Evolutionary conservation across 2,888 invertebrate species (phyloP).

Genomic region (Tolmerus cingulatus): DNA sequence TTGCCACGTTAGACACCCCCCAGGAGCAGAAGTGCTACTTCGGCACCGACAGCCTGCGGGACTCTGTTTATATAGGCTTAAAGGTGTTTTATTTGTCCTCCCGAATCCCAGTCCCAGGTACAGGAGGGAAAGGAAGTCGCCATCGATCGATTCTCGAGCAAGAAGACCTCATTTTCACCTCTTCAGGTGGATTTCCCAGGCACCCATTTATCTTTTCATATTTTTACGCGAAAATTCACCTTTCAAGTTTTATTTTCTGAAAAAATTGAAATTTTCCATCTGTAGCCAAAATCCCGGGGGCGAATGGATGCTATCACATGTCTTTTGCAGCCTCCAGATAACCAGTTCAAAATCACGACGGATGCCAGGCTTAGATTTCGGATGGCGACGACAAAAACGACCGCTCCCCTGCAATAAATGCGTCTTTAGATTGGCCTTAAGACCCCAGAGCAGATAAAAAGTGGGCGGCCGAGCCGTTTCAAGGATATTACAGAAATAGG

Average conservation of each 20-base stretch:
- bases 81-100: constrained; percentile 2
- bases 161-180: neutral
- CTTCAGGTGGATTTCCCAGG: neutral
- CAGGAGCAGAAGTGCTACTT: neutral
- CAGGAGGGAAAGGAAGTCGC: neutral
- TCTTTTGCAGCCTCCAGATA: neutral
- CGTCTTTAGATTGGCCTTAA: neutral
- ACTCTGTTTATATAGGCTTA: constrained; percentile 9
- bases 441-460: neutral
- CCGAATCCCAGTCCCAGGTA: neutral
- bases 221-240: neutral
- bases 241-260: neutral
- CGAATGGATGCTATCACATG: neutral
- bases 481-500: neutral
- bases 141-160: neutral
- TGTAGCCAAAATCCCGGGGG: neutral
- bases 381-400: neutral
- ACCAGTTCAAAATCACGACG: neutral
- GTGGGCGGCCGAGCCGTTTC: neutral
- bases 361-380: neutral
- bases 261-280: neutral
- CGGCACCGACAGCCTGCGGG: neutral
- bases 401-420: neutral
- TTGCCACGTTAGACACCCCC: neutral
- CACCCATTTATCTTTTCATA: neutral